phyloP scores from a whole-genome alignment of 2,113 vertebrate genomes.

The Copsychus sechellarum region DNA sequence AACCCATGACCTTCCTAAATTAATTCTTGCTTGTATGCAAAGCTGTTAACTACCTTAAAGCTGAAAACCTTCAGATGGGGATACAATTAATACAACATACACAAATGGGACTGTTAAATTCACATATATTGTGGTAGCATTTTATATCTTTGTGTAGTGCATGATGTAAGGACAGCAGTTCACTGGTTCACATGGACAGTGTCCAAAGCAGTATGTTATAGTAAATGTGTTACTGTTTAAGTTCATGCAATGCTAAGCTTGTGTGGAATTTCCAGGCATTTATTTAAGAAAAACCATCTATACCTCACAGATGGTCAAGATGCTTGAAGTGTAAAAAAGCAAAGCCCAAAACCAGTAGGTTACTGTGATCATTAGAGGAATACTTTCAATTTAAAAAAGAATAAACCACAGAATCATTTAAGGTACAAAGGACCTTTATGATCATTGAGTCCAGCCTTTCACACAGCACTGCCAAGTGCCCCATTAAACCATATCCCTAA shows the following conservation, averaged over 20 bases:
- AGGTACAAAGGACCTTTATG: background rate
- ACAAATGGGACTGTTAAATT: background rate
- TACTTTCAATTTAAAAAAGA: background rate
- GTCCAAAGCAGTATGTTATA: background rate
- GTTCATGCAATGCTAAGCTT: background rate
- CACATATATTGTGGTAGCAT: background rate
- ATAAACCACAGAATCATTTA: background rate
- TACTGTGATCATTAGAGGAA: background rate
- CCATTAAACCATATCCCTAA: background rate
- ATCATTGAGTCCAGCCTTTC: background rate
- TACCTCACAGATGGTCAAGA: background rate
- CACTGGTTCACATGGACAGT: background rate
- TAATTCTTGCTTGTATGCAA: background rate
- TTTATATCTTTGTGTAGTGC: background rate
- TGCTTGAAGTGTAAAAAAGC: background rate
- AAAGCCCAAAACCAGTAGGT: background rate
- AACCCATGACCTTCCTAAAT: background rate
- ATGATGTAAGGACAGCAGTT: background rate
- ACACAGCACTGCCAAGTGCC: background rate
- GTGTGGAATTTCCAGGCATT: constrained; percentile 32
- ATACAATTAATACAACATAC: background rate
- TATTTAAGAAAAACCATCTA: background rate
- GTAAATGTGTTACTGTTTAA: background rate
- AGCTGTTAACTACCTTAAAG: background rate
- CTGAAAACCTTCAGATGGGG: background rate